Percentiles rank a stretch among this genome's conserved stretches.
Evolutionary conservation across 2,888 invertebrate species (phyloP).

Genomic region (Cabera pusaria): DNA sequence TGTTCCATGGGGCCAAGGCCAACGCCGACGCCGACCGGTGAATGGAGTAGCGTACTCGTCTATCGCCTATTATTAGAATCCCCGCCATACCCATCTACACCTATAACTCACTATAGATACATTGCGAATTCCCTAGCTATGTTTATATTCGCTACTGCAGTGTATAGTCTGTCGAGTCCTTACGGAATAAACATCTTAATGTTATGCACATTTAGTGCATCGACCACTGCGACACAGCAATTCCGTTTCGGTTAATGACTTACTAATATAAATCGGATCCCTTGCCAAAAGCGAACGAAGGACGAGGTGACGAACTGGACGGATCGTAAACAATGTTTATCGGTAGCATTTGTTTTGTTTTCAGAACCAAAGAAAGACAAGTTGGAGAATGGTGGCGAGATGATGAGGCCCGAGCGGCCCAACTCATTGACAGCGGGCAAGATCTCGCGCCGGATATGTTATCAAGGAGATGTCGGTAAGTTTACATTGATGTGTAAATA

Average conservation of each 20-base stretch:
- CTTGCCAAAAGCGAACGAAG: constrained; percentile 14
- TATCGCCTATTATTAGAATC: constrained; percentile 65
- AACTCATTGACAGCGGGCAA: constrained; percentile 91
- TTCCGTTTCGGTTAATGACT: constrained; percentile 19
- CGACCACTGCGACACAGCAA: constrained; percentile 10
- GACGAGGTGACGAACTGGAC: constrained; percentile 7
- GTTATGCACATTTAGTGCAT: constrained; percentile 7
- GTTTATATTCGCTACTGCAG: constrained; percentile 19
- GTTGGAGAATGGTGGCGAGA: constrained; percentile 87
- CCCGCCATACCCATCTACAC: constrained; percentile 43
- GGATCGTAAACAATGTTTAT: constrained; percentile 14
- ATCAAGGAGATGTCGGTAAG: constrained; percentile 88
- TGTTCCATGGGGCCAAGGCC: constrained; percentile 68
- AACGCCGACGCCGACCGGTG: constrained; percentile 56
- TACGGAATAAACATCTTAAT: constrained; percentile 2
- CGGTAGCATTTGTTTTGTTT: constrained; percentile 60
- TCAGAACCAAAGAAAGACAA: constrained; percentile 97
- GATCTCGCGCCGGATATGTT: constrained; percentile 90
- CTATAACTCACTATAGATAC: constrained; percentile 24
- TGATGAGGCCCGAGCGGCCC: constrained; percentile 89
- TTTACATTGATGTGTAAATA: too few species aligned
- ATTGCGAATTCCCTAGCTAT: constrained; percentile 9
- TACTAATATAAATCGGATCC: constrained; percentile 12
- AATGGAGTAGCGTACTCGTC: constrained; percentile 68
- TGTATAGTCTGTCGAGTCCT: too few species aligned